A percentile compares a stretch with the other conserved stretches of the same genome.
These are phyloP conservation scores for Erebia ligea DNA, from an alignment of 2,888 invertebrate genomes.

Conservation along the genomic window DNA sequence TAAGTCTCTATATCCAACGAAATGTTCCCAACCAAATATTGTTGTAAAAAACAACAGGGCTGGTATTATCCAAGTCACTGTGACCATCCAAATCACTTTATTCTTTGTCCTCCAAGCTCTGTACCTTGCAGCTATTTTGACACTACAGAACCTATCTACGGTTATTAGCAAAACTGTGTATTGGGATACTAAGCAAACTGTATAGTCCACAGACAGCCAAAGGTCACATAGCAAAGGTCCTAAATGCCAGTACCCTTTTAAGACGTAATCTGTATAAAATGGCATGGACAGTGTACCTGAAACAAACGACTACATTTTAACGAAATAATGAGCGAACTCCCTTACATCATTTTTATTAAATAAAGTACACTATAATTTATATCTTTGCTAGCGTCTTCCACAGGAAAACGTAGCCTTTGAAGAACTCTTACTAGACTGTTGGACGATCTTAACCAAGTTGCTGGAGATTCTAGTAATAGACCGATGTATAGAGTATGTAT, in stretches of 20 bases:
- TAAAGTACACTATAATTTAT: too few species aligned
- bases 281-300: constrained; percentile 98
- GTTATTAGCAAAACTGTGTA: constrained; percentile 99
- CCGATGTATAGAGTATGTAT: neutral
- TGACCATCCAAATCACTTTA: constrained; percentile 97
- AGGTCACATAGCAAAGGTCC: constrained; percentile 98
- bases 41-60: constrained; percentile 98
- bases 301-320: constrained; percentile 30
- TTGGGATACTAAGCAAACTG: constrained; percentile 99
- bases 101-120: constrained; percentile 98
- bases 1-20: constrained; percentile 95
- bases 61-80: constrained; percentile 98
- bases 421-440: too few species aligned
- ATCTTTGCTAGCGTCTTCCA: too few species aligned
- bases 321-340: too few species aligned
- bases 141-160: constrained; percentile 98
- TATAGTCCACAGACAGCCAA: constrained; percentile 99
- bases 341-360: too few species aligned
- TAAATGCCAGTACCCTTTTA: constrained; percentile 98
- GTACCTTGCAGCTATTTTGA: constrained; percentile 98
- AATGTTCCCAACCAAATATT: constrained; percentile 99
- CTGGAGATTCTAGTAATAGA: too few species aligned
- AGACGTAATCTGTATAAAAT: constrained; percentile 98
- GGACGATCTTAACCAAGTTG: too few species aligned
- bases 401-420: too few species aligned